A percentile compares a stretch with the other conserved stretches of the same genome.
phyloP scores from a whole-genome alignment of 1,140 invertebrate species.

The Lepidostoma basale region DNA sequence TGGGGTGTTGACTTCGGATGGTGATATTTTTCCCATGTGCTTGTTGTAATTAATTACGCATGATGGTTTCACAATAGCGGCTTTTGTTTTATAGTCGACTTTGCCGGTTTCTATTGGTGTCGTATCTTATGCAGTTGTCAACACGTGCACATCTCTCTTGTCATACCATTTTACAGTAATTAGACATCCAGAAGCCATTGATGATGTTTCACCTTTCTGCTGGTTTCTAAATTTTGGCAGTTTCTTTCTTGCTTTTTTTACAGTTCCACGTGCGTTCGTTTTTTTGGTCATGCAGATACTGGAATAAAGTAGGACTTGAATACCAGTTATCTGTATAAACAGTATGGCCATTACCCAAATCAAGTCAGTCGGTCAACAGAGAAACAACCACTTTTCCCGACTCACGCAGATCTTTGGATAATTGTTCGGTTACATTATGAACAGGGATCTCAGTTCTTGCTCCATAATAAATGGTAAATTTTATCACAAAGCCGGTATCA shows the following conservation, averaged over 20 bases:
- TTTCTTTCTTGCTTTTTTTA: background rate
- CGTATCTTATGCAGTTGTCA: background rate
- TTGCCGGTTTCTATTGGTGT: conserved; percentile 1
- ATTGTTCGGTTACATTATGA: too few relatives aligned
- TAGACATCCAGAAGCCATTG: background rate
- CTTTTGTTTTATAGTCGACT: background rate
- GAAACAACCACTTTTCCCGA: conserved; percentile 1
- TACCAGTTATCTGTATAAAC: conserved; percentile 8
- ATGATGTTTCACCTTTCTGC: background rate
- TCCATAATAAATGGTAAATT: background rate
- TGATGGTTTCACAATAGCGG: background rate
- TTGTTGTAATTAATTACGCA: conserved; percentile 7
- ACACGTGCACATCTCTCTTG: conserved; percentile 14
- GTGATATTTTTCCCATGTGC: conserved; percentile 4
- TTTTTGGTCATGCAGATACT: conserved; percentile 1
- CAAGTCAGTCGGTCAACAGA: conserved; percentile 6
- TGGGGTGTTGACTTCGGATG: background rate
- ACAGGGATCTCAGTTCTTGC: background rate
- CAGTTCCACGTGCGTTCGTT: conserved; percentile 19
- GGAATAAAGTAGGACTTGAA: too few relatives aligned
- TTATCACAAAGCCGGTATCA: background rate
- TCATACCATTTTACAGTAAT: conserved; percentile 16
- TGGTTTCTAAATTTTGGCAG: conserved; percentile 6
- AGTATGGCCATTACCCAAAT: conserved; percentile 1
- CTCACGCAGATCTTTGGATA: background rate